These are phyloP conservation scores for Aurelia sp. DNA, from an alignment of 30 jellyfish, hydroid and myxozoan genomes.

Conservation along the genomic window DNA sequence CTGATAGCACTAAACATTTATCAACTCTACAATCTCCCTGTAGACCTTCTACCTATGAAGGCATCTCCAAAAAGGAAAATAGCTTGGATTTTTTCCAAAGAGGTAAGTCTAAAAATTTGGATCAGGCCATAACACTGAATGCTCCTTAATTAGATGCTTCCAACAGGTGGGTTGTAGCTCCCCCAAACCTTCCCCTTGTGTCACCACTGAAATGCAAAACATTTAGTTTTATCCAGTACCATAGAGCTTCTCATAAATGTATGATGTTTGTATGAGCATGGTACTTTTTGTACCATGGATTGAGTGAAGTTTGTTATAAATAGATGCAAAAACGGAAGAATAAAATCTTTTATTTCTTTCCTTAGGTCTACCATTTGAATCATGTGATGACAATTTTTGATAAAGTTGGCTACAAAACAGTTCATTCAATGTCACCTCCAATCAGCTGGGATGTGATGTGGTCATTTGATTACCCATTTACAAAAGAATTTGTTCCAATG, in stretches of 20 bases:
- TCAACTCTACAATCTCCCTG: constrained; percentile 66
- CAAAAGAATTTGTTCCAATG: constrained; percentile 32
- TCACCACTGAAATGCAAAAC: too few species aligned
- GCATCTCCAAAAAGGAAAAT: neutral
- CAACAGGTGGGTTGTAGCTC: too few species aligned
- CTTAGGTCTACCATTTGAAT: constrained; percentile 78
- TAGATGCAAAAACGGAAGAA: neutral
- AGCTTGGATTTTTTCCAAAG: constrained; percentile 57
- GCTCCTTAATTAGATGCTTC: too few species aligned
- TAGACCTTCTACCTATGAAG: neutral
- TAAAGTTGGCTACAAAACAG: constrained; percentile 76
- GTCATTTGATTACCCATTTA: constrained; percentile 91
- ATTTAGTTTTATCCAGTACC: too few species aligned
- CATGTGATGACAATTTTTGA: constrained; percentile 83
- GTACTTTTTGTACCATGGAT: too few species aligned
- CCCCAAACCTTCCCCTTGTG: too few species aligned
- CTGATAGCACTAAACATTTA: constrained; percentile 54
- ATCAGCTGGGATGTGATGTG: constrained; percentile 92
- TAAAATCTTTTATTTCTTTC: neutral
- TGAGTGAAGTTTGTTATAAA: neutral
- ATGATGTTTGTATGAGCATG: too few species aligned
- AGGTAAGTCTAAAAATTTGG: neutral
- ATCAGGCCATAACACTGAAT: too few species aligned
- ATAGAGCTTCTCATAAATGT: too few species aligned
- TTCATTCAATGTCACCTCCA: constrained; percentile 82